Base-by-base conservation (phyloP, 1,140 invertebrate genomes). In the Pseudomyrmex cubaensis region DNA sequence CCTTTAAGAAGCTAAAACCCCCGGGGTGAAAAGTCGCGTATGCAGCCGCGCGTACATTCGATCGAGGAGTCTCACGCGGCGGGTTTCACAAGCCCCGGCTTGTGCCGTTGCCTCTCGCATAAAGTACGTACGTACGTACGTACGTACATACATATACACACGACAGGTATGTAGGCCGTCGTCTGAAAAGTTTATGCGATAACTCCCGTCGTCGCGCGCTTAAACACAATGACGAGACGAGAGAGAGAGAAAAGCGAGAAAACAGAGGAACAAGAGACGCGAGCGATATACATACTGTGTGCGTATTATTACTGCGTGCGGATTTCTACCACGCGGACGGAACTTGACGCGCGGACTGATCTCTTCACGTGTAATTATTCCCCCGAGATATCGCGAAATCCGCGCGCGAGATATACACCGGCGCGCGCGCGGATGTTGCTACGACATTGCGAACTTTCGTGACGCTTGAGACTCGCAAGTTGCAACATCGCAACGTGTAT, bases 101-200 rank as follows among this genome's bases (percentile, higher is more conserved):
- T 22, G 20, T 35, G 35, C 5, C 9, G 25, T 67, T 56, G 73
- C 80, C 82, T 85, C 72, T 54, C 66, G 56, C 69, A 35, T 35
- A 35, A 35, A n/a, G 62, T 74, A 61, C 82, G 57, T 50, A 56
- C 48, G 54, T 82, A 67, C 52, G 52, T 59, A 80, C 25, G 56
- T 74, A 61, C 82, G 56, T 50, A 56, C 48, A 48, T 50, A 50
- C 48, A 54, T 59, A 80, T 4, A 35, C 5, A 35, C 35, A 7
- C 61, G 62, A 15, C 57, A 67, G 83, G 85, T 87, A 92, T 89
- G 88, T 90, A 91, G 91, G 89, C 74, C 90, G 77, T 88, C 82
- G 84, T 84, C 67, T 90, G 86, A 85, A 92, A 89, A 90, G 61
- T 92, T 91, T 91, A 89, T 88, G 85, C 85, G 86, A 89, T 86